Evolutionary conservation across 2,113 vertebrate genomes (phyloP).

Genomic region (Malaclemys terrapin): DNA sequence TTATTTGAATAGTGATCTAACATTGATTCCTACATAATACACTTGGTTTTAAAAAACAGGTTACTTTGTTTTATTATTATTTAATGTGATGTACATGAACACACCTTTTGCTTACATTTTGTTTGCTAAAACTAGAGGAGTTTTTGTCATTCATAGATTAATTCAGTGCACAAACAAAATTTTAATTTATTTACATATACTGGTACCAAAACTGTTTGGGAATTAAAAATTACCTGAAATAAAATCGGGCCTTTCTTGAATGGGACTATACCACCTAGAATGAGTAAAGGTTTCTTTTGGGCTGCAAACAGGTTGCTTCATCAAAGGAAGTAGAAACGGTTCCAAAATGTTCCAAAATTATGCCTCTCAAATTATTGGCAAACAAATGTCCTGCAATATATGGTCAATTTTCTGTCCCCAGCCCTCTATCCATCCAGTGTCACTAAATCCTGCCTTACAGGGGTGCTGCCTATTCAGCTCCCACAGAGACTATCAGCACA

Average conservation of each 20-base stretch:
- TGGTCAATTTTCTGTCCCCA: not conserved
- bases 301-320: not conserved
- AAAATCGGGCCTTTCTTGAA: not conserved
- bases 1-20: conserved; percentile 13
- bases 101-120: not conserved
- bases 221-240: not conserved
- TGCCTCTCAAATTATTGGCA: not conserved
- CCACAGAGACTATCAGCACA: not conserved
- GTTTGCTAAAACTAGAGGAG: not conserved
- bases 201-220: not conserved
- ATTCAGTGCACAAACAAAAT: conserved; percentile 2
- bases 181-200: not conserved
- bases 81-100: conserved; percentile 17
- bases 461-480: not conserved
- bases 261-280: not conserved
- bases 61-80: conserved; percentile 4
- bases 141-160: not conserved
- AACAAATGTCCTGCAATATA: not conserved
- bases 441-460: not conserved
- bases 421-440: not conserved
- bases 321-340: not conserved
- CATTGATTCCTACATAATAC: conserved; percentile 44
- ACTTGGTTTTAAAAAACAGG: not conserved
- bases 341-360: not conserved
- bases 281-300: not conserved